Conservation (phyloP, 2,797 vertebrate species). For the Chromobotia macracanthus region DNA sequence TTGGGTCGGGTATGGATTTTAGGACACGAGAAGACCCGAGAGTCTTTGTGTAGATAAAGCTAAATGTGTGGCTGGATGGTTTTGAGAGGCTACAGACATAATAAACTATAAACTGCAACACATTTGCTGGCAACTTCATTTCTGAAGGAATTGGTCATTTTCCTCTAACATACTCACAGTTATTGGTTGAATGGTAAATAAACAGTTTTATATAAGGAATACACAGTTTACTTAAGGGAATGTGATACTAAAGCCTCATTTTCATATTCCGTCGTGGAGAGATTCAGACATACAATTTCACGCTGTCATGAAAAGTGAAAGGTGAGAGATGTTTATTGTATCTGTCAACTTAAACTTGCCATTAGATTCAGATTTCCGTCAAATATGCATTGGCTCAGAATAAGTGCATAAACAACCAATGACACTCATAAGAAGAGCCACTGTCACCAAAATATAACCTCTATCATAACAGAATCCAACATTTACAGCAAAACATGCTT, state of each 20-base stretch:
- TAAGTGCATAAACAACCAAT: slow-evolving; percentile 33
- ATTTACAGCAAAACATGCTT: slow-evolving; percentile 19
- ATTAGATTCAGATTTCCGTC: slow-evolving; percentile 27
- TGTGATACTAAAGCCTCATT: slow-evolving; percentile 7
- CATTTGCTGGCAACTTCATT: neutral
- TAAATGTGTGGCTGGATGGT: neutral
- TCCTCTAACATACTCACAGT: slow-evolving; percentile 5
- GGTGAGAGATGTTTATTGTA: slow-evolving; percentile 43
- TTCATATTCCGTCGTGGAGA: slow-evolving; percentile 17
- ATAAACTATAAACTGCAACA: slow-evolving; percentile 2
- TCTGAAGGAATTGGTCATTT: slow-evolving; percentile 6
- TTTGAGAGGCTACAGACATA: neutral
- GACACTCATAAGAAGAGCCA: slow-evolving; percentile 6
- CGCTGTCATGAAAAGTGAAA: slow-evolving; percentile 38
- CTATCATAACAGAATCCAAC: slow-evolving; percentile 29
- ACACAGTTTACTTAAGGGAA: neutral
- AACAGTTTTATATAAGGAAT: slow-evolving; percentile 27
- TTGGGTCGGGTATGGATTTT: too few species aligned
- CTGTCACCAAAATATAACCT: slow-evolving; percentile 16
- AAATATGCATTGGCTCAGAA: slow-evolving; percentile 46
- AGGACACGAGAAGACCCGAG: too few species aligned
- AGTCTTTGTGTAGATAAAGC: slow-evolving; percentile 21
- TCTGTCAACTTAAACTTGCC: slow-evolving; percentile 42
- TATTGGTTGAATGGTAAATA: slow-evolving; percentile 32
- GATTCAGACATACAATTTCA: slow-evolving; percentile 39